phyloP scores from a whole-genome alignment of 2,113 vertebrate species.

The Gobio gobio region DNA sequence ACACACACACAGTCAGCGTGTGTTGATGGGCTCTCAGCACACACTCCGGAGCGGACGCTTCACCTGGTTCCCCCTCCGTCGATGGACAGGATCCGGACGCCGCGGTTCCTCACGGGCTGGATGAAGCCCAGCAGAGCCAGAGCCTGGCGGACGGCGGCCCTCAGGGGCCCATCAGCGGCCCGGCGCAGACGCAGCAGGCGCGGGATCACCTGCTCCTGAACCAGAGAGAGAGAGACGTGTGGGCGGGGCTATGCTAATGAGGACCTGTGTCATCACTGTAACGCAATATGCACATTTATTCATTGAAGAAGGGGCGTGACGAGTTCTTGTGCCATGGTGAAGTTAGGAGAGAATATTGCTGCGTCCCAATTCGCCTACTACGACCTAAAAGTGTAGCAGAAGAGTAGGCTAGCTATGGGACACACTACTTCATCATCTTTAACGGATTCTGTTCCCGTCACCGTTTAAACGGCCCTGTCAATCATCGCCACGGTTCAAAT shows the following conservation, averaged over 20 bases:
- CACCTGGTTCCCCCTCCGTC: slow-evolving; percentile 97
- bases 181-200: slow-evolving; percentile 86
- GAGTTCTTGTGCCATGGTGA: too few relatives aligned
- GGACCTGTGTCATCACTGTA: background rate
- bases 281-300: background rate
- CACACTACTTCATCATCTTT: too few relatives aligned
- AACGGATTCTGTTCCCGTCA: too few relatives aligned
- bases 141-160: slow-evolving; percentile 88
- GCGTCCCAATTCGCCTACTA: too few relatives aligned
- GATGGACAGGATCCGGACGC: slow-evolving; percentile 88
- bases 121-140: slow-evolving; percentile 90
- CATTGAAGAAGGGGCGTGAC: too few relatives aligned
- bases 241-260: background rate
- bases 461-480: too few relatives aligned
- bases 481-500: too few relatives aligned
- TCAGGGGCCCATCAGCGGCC: slow-evolving; percentile 83
- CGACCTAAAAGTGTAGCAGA: too few relatives aligned
- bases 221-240: background rate
- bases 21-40: background rate
- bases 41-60: too few relatives aligned
- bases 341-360: too few relatives aligned
- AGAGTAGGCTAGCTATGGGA: too few relatives aligned
- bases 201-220: slow-evolving; percentile 85
- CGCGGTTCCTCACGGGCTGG: slow-evolving; percentile 89
- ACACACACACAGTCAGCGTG: background rate